These are phyloP conservation scores for Mnemiopsis leidyi DNA, from an alignment of 37 sponge, comb jelly and placozoan species.

Conservation along the genomic window DNA sequence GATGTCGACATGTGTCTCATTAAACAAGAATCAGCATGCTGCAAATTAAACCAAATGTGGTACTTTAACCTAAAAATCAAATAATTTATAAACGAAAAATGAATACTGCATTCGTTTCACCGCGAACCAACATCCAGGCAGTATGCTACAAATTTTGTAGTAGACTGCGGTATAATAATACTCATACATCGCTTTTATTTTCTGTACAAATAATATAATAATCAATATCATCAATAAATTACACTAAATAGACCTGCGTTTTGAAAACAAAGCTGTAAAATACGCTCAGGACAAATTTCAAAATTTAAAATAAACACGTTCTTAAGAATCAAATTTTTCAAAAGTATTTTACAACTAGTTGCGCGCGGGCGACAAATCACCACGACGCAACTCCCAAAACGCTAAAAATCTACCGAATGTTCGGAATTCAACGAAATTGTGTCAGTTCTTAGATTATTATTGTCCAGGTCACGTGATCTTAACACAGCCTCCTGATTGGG, in stretches of 20 bases:
- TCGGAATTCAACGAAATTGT: background rate
- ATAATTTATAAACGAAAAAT: background rate
- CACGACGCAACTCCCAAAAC: no score
- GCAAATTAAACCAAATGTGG: background rate
- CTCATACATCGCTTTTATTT: no score
- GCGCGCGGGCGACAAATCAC: no score
- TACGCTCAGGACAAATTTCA: background rate
- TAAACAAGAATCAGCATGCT: no score
- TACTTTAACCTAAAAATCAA: background rate
- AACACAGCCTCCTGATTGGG: conserved; percentile 19
- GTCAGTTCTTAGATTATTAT: background rate
- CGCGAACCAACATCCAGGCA: no score
- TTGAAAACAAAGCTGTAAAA: background rate
- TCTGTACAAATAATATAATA: background rate
- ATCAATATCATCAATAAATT: background rate
- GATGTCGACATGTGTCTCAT: no score
- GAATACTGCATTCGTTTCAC: background rate
- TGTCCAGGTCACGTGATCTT: background rate
- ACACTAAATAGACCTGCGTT: background rate
- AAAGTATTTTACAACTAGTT: no score
- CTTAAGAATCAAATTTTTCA: no score
- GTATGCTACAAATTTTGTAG: no score
- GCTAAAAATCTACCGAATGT: conserved; percentile 23
- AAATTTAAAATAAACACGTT: no score
- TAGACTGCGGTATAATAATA: no score